A percentile compares a stretch with the other conserved stretches of the same genome.
These are phyloP conservation scores for Netta rufina DNA, from an alignment of 2,797 vertebrate species.

Conservation along the genomic window DNA sequence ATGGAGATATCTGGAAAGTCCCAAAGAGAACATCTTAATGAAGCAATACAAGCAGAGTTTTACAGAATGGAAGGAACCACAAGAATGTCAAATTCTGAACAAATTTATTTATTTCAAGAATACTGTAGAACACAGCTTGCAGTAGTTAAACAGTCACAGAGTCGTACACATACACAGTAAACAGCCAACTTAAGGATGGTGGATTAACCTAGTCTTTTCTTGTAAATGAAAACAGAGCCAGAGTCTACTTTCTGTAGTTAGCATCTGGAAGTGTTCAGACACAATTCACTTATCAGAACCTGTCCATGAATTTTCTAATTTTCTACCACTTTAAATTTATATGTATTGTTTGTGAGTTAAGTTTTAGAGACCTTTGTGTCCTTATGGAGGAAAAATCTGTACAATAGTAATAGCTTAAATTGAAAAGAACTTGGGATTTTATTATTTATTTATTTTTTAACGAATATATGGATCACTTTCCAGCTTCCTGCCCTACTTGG, in stretches of 20 bases:
- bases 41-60: not conserved
- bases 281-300: not conserved
- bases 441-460: too few species aligned
- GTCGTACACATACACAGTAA: not conserved
- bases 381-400: not conserved
- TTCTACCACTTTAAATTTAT: not conserved
- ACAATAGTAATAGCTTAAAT: not conserved
- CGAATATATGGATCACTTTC: not conserved
- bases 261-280: not conserved
- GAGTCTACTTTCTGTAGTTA: not conserved
- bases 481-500: not conserved
- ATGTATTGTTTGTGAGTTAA: not conserved
- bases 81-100: not conserved
- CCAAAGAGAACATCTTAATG: not conserved
- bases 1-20: not conserved
- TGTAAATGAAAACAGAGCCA: not conserved
- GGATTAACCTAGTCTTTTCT: not conserved
- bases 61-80: not conserved
- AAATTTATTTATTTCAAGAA: not conserved
- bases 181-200: not conserved
- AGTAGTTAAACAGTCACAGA: not conserved
- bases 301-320: not conserved
- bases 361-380: not conserved
- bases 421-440: not conserved
- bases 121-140: not conserved